phyloP scores from a whole-genome alignment of 2,797 vertebrate genomes.

The Chloroceryle inda region DNA sequence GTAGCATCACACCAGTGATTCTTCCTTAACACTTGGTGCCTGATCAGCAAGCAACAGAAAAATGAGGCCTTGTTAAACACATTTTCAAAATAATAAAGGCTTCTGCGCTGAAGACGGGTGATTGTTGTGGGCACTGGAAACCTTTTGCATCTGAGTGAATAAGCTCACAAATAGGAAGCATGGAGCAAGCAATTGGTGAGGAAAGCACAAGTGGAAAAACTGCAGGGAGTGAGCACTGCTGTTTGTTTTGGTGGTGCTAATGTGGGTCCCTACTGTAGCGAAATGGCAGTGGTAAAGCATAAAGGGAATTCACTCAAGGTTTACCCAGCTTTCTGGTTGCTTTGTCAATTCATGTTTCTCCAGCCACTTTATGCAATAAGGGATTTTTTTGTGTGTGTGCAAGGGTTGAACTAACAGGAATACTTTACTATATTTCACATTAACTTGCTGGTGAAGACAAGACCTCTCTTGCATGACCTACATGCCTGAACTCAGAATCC shows the following conservation, averaged over 20 bases:
- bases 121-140: not conserved
- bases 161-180: not conserved
- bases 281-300: not conserved
- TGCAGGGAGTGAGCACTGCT: not conserved
- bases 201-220: not conserved
- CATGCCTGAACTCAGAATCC: conserved; percentile 55
- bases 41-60: conserved; percentile 4
- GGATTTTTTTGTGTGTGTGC: not conserved
- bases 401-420: conserved; percentile 44
- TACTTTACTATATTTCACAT: conserved; percentile 19
- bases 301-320: not conserved
- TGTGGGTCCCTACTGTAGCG: not conserved
- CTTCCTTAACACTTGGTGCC: not conserved
- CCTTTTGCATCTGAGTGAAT: not conserved
- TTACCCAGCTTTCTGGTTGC: not conserved
- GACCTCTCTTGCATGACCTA: conserved; percentile 48
- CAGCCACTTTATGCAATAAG: conserved; percentile 1
- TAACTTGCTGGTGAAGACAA: conserved; percentile 60
- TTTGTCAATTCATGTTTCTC: conserved; percentile 35
- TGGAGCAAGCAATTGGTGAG: not conserved
- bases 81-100: not conserved
- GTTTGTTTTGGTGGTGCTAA: not conserved
- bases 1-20: conserved; percentile 17
- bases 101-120: not conserved
- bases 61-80: not conserved